Base-by-base conservation (phyloP, 2,113 vertebrate species). In the Oncorhynchus masou region DNA sequence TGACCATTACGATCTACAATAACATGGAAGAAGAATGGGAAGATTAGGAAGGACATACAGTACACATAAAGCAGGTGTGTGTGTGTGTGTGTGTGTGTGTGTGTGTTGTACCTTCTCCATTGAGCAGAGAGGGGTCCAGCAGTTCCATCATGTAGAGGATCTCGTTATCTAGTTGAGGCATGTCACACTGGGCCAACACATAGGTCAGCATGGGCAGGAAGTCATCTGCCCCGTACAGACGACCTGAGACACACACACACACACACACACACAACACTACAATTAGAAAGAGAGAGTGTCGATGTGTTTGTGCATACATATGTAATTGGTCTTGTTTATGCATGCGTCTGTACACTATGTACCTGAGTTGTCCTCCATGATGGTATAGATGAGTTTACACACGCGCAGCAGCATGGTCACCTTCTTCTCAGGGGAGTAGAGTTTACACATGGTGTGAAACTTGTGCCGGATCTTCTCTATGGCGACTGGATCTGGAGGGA, bases 111-210 rank as follows among this genome's bases (percentile, higher is more conserved):
- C 97, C 96, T 97, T 99, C 97, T 93, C 97, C 97, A 0, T 96
- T 94, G 24, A 98, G 89, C 81, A 96, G 90, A 0, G 96, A 92
- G 0, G 97, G 97, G 87, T 98, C 96, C 81, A 99, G 88, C 75
- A 98, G 88, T 80, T 99, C 96, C 97, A 99, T 98, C 96, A 97
- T 98, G 88, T 98, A 98, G 31, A 98, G 95, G 1, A 98, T 96
- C 85, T 99, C 96, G 0, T 92, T 94, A 83, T 98, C 96, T 87
- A 99, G 88, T 69, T 97, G 95, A 48, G 97, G 93, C 95, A 97
- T 96, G 87, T 98, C 96, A 76, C 96, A 98, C 81, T 98, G 96
- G 6, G 96, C 96, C 74, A 99, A 81, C 34, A 98, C 95, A 0
- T 97, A 97, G 0, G 96, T 99, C 87, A 98, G 77, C 90, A 98